Evolutionary conservation across 2,113 vertebrate species (phyloP).

Genomic region (Lanius collurio): DNA sequence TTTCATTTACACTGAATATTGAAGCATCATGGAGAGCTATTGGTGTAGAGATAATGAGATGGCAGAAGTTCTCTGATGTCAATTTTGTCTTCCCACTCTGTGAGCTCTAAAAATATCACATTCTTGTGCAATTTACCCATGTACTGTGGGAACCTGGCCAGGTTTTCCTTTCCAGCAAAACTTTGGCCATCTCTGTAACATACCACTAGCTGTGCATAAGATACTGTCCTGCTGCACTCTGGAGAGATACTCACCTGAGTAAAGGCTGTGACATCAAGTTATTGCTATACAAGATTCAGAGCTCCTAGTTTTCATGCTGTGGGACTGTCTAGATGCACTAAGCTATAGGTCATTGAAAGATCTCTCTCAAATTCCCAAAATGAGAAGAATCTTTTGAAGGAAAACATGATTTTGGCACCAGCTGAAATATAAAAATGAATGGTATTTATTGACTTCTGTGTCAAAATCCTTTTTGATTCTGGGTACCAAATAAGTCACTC

Average conservation of each 20-base stretch:
- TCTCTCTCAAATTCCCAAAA: background rate
- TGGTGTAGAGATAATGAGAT: background rate
- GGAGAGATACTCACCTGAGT: accelerated
- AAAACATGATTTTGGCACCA: background rate
- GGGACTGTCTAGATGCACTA: background rate
- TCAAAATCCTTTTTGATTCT: background rate
- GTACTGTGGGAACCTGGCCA: background rate
- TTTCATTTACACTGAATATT: background rate
- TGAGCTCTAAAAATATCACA: background rate
- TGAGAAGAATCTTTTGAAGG: background rate
- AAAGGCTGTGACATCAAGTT: background rate
- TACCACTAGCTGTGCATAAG: background rate
- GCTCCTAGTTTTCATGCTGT: background rate
- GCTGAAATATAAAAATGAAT: background rate
- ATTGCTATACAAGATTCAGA: background rate
- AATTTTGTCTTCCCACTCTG: background rate
- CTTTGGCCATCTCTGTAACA: background rate
- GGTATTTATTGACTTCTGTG: background rate
- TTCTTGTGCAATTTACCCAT: background rate
- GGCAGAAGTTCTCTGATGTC: background rate
- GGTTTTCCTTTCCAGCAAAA: background rate
- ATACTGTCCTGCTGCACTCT: background rate
- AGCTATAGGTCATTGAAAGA: background rate
- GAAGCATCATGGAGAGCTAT: background rate
- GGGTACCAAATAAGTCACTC: background rate